phyloP scores from a whole-genome alignment of 2,113 vertebrate genomes.

The Rattus norvegicus region DNA sequence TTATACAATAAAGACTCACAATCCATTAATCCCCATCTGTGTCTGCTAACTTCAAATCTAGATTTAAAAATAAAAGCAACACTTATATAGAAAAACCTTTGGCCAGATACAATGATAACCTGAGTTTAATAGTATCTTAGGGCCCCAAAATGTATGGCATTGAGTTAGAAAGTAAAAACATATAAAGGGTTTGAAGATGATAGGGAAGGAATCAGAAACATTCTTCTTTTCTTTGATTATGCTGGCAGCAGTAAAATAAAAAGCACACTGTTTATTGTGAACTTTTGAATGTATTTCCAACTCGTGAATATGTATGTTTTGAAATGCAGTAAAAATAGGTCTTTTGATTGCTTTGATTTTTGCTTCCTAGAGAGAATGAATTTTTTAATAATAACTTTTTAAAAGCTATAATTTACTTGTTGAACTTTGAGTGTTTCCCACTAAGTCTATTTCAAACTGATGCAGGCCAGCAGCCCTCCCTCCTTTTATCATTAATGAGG shows the following conservation, averaged over 20 bases:
- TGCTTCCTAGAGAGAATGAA: slow-evolving; percentile 61
- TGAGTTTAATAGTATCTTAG: slow-evolving; percentile 19
- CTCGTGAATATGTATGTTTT: slow-evolving; percentile 41
- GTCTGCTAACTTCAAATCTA: slow-evolving; percentile 56
- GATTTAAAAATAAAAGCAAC: slow-evolving; percentile 40
- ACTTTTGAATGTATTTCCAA: slow-evolving; percentile 8
- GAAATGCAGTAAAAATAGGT: slow-evolving; percentile 36
- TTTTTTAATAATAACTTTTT: slow-evolving; percentile 72
- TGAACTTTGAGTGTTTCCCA: slow-evolving; percentile 70
- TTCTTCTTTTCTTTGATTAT: slow-evolving; percentile 41
- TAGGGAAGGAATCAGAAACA: background rate
- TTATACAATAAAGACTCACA: slow-evolving; percentile 35
- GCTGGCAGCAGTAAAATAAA: background rate
- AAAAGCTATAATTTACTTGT: slow-evolving; percentile 75
- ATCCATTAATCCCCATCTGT: slow-evolving; percentile 58
- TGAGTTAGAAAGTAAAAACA: slow-evolving; percentile 62
- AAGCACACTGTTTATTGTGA: background rate
- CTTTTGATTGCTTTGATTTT: slow-evolving; percentile 73
- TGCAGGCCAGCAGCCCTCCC: background rate
- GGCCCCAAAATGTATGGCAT: background rate
- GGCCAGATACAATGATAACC: slow-evolving; percentile 23
- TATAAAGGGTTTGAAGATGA: slow-evolving; percentile 47
- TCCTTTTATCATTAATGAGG: slow-evolving; percentile 65
- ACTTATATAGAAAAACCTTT: slow-evolving; percentile 32
- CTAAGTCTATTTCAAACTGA: slow-evolving; percentile 43